phyloP scores from a whole-genome alignment of 2,113 vertebrate species.

The Pagrus major region DNA sequence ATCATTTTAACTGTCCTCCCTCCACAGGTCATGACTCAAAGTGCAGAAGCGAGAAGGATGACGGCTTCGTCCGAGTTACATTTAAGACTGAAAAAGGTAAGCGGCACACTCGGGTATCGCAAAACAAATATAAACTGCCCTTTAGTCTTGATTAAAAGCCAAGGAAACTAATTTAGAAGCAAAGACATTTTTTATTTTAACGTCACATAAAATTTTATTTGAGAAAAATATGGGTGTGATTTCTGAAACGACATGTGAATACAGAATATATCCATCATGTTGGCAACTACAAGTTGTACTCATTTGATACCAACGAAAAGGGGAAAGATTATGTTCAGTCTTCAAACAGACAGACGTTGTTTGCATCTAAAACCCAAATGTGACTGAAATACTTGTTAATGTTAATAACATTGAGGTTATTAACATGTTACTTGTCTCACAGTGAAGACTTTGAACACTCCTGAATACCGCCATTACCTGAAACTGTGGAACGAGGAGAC shows the following conservation, averaged over 20 bases:
- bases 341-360: too few species aligned
- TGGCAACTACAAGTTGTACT: neutral
- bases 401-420: neutral
- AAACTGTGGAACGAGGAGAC: constrained; percentile 94
- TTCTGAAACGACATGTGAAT: neutral
- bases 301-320: neutral
- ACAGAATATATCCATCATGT: neutral
- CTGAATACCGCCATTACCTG: constrained; percentile 94
- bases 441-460: constrained; percentile 92
- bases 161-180: too few species aligned
- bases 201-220: neutral
- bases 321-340: neutral
- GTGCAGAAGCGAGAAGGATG: constrained; percentile 88
- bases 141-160: neutral
- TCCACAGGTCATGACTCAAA: constrained; percentile 87
- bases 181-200: neutral
- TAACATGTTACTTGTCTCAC: constrained; percentile 50
- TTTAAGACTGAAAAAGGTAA: constrained; percentile 95
- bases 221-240: neutral
- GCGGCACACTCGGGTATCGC: neutral
- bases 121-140: neutral
- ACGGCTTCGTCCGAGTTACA: constrained; percentile 94
- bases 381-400: neutral
- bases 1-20: neutral
- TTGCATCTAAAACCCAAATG: too few species aligned